Base-by-base conservation (phyloP, 2,797 vertebrate genomes). In the Sebastes steindachneri region DNA sequence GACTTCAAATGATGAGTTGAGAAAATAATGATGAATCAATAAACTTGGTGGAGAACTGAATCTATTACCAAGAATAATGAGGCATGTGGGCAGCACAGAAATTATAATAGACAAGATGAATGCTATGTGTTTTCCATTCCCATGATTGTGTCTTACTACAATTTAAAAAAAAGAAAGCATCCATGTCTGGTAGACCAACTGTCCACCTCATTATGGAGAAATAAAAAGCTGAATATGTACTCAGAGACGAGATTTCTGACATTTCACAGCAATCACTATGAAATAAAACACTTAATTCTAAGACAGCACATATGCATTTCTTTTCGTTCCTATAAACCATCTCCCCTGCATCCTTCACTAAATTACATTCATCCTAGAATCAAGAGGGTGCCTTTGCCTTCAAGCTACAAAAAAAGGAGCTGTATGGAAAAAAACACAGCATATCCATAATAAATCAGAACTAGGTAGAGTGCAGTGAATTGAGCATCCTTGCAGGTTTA, bases 21-120 rank as follows among this genome's bases (percentile, higher is more conserved):
- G 60, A 75, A 83, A 83, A 80, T 85, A 84, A 92, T 77, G 75
- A 82, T 77, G 66, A 89, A 87, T 88, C 82, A 86, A 90, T 80
- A 66, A 65, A 69, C 67, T 82, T 60, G 62, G 33, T 62, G 54
- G 68, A 65, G 63, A 78, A 74, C 19, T 57, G 60, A 85, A 21
- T 79, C 72, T 80, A 80, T 84, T 78, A 84, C 70, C n/a, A 76
- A 79, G 85, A 89, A 90, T 86, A 84, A 88, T 88, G 87, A 78
- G 28, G 45, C 79, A 67, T 83, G 76, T 85, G 73, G 75, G 69
- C 68, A 71, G 58, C 67, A 67, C 26, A 74, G 68, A 31, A 75
- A 87, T 77, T 17, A 66, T 69, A 87, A 84, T 8, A 33, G 60
- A 73, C 60, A 41, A 72, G 64, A 85, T 72, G 45, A 82, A 84